Evolutionary conservation across 2,888 invertebrate genomes (phyloP).

Genomic region (Aphodius sticticus): DNA sequence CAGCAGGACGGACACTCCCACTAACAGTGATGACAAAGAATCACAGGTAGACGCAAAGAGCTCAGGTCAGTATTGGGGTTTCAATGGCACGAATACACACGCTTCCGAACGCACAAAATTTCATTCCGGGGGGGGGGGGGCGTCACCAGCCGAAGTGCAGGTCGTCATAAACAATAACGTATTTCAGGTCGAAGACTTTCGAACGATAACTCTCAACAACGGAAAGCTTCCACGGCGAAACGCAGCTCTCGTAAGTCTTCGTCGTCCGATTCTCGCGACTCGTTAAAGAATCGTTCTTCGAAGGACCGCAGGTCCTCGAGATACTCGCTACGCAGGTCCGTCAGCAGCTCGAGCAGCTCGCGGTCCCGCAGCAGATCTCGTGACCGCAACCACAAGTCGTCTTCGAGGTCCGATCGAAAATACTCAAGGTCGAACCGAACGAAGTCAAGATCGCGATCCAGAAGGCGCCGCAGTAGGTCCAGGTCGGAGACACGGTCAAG

Average conservation of each 20-base stretch:
- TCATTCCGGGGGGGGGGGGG: not conserved
- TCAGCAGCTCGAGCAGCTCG: slow-evolving; percentile 29
- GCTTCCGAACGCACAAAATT: not conserved
- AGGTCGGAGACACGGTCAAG: slow-evolving; percentile 53
- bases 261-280: not conserved
- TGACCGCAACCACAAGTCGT: slow-evolving; percentile 20
- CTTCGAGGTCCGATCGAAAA: not conserved
- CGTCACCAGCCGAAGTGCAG: not conserved
- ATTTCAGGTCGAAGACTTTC: not conserved
- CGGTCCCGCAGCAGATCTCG: slow-evolving; percentile 25
- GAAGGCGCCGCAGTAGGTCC: slow-evolving; percentile 49
- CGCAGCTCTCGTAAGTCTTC: not conserved
- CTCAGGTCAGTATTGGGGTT: slow-evolving; percentile 55
- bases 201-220: not conserved
- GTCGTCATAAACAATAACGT: not conserved
- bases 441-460: slow-evolving; percentile 29
- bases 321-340: not conserved
- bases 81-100: not conserved
- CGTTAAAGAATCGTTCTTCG: not conserved
- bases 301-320: not conserved
- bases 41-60: slow-evolving; percentile 59
- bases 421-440: not conserved
- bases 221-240: not conserved
- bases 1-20: slow-evolving; percentile 56
- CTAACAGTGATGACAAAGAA: slow-evolving; percentile 57